These are phyloP conservation scores for Spisula solida DNA, from an alignment of 2,888 invertebrate species.

Conservation along the genomic window DNA sequence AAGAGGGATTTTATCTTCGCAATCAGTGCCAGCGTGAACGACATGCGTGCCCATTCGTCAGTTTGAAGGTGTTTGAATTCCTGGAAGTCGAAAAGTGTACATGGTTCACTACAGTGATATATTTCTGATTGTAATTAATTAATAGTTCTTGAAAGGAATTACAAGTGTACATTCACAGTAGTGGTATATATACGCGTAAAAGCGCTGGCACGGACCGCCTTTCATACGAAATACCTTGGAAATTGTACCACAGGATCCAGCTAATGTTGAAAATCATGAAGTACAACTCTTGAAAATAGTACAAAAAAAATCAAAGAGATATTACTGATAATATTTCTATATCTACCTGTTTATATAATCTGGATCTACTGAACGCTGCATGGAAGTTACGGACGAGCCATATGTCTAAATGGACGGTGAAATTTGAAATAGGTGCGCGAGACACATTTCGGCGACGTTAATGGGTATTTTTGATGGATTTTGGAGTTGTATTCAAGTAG, in stretches of 20 bases:
- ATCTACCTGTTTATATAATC: background rate
- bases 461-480: constrained; percentile 41
- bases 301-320: background rate
- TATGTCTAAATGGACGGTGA: background rate
- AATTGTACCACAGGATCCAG: background rate
- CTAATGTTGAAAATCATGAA: background rate
- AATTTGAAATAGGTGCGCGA: background rate
- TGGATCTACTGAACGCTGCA: background rate
- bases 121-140: constrained; percentile 6
- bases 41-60: background rate
- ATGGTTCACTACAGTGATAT: background rate
- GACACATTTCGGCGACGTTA: constrained; percentile 10
- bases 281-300: background rate
- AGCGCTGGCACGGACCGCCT: background rate
- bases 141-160: background rate
- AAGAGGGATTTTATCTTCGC: background rate
- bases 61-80: background rate
- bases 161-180: background rate
- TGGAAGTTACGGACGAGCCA: background rate
- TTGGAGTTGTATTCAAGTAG: background rate
- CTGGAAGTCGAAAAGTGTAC: background rate
- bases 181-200: background rate
- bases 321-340: background rate
- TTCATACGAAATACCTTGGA: background rate
- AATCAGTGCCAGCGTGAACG: background rate